Percentiles rank a stretch among this genome's conserved stretches.
phyloP scores from a whole-genome alignment of 2,888 invertebrate genomes.

The Dasysyrphus albostriatus region DNA sequence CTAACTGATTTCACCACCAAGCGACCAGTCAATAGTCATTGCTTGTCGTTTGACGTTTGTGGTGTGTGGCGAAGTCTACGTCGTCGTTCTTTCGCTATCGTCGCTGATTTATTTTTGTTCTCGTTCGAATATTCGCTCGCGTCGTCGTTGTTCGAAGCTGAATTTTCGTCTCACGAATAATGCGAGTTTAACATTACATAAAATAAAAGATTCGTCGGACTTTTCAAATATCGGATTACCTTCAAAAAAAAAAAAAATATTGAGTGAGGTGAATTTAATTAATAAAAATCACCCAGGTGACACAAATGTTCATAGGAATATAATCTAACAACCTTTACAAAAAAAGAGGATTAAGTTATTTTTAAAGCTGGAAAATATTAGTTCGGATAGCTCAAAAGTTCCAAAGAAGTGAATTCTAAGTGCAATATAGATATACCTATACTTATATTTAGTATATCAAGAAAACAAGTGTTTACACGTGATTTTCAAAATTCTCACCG shows the following conservation, averaged over 20 bases:
- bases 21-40: constrained; percentile 74
- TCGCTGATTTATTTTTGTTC: constrained; percentile 38
- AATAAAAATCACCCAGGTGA: constrained; percentile 1
- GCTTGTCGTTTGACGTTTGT: constrained; percentile 75
- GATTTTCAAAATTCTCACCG: constrained; percentile 84
- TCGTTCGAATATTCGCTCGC: constrained; percentile 40
- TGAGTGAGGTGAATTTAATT: constrained; percentile 31
- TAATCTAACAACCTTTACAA: neutral
- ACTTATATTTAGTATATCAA: neutral
- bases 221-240: constrained; percentile 29
- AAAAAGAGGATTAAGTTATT: constrained; percentile 22
- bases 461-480: constrained; percentile 70
- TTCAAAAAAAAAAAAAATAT: neutral
- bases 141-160: constrained; percentile 14
- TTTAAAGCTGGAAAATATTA: neutral
- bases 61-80: constrained; percentile 72
- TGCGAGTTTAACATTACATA: constrained; percentile 31
- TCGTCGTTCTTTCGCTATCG: constrained; percentile 63
- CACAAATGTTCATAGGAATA: neutral
- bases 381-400: constrained; percentile 10
- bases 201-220: constrained; percentile 39
- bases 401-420: constrained; percentile 4
- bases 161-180: constrained; percentile 38
- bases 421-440: neutral
- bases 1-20: constrained; percentile 58